Conservation (phyloP, 2,113 vertebrate species). For the Dipodomys stephensi region DNA sequence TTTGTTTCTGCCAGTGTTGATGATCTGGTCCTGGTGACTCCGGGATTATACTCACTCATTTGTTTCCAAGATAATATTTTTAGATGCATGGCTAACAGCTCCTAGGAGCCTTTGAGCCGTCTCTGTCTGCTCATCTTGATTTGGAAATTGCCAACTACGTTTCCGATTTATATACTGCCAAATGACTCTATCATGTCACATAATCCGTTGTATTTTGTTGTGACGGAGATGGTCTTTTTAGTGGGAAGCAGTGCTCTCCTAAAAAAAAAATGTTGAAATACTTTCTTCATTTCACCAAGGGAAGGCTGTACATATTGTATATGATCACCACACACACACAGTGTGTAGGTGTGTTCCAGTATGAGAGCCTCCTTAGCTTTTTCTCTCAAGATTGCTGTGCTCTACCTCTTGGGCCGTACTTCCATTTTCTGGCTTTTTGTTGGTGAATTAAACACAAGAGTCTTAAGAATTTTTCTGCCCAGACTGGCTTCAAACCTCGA, state of each 20-base stretch:
- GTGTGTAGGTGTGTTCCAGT: too few relatives aligned
- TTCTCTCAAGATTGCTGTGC: too few relatives aligned
- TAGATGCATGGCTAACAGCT: background rate
- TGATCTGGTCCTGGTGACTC: background rate
- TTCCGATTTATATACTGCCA: conserved; percentile 43
- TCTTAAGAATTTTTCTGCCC: too few relatives aligned
- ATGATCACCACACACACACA: background rate
- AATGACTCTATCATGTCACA: background rate
- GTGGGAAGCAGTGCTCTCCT: conserved; percentile 15
- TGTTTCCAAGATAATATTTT: background rate
- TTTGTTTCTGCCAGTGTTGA: background rate
- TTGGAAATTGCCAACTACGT: conserved; percentile 29
- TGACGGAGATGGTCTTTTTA: conserved; percentile 11
- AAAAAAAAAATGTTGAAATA: background rate
- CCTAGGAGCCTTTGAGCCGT: background rate
- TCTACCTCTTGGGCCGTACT: too few relatives aligned
- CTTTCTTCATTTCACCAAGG: background rate
- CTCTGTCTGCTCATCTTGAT: conserved; percentile 40
- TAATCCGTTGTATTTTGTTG: conserved; percentile 1
- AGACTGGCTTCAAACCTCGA: too few relatives aligned
- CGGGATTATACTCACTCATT: background rate
- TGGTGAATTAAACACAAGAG: too few relatives aligned
- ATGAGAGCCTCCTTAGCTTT: too few relatives aligned
- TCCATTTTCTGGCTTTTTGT: too few relatives aligned
- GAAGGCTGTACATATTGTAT: conserved; percentile 6